phyloP scores from a whole-genome alignment of 1,140 invertebrate genomes.

The Micrasema longulum region DNA sequence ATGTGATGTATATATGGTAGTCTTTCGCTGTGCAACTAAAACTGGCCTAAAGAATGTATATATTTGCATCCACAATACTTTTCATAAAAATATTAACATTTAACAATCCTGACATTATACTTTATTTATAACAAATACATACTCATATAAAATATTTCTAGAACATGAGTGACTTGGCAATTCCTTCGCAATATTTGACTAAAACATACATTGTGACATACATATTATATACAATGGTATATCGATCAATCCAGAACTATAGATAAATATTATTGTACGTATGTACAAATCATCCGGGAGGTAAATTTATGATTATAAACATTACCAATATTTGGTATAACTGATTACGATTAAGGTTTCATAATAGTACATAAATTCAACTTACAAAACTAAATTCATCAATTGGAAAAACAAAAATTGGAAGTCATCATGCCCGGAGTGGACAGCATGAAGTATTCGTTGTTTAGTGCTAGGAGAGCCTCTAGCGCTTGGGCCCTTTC shows the following conservation, averaged over 20 bases:
- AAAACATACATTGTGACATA: constrained; percentile 20
- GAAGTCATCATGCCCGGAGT: constrained; percentile 17
- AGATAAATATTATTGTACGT: background rate
- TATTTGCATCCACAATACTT: background rate
- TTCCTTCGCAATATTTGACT: constrained; percentile 33
- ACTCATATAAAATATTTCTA: constrained; percentile 20
- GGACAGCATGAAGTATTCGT: constrained; percentile 29
- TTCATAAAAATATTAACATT: constrained; percentile 24
- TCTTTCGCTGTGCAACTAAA: background rate
- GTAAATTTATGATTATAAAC: background rate
- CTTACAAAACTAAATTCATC: constrained; percentile 9
- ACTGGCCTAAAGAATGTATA: background rate
- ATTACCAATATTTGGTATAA: no score
- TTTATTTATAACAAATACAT: constrained; percentile 24
- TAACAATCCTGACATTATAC: constrained; percentile 21
- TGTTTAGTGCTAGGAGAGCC: constrained; percentile 25
- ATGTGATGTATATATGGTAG: background rate
- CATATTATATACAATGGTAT: background rate
- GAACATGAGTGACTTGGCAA: constrained; percentile 13
- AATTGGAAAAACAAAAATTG: constrained; percentile 5
- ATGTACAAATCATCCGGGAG: background rate
- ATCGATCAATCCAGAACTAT: background rate
- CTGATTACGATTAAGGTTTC: no score
- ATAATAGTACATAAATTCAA: background rate
- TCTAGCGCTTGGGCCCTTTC: constrained; percentile 46